These are phyloP conservation scores for Ochlodes sylvanus DNA, from an alignment of 2,888 invertebrate genomes.

Conservation along the genomic window DNA sequence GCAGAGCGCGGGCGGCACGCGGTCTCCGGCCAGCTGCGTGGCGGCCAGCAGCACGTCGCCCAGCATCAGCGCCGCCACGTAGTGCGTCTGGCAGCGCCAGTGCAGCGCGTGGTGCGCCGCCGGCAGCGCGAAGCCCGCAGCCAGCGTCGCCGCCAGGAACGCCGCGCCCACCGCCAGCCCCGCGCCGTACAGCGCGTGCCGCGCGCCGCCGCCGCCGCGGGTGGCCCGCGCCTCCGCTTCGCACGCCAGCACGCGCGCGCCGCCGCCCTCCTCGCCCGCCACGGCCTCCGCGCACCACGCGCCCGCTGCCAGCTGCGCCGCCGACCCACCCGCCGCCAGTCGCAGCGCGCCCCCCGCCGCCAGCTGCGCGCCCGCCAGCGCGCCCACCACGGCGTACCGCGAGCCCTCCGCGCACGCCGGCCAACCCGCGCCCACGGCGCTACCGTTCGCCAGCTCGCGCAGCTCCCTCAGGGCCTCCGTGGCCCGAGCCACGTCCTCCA, in stretches of 20 bases:
- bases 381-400: slow-evolving; percentile 85
- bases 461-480: slow-evolving; percentile 65
- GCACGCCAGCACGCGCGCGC: slow-evolving; percentile 49
- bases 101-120: slow-evolving; percentile 94
- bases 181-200: slow-evolving; percentile 90
- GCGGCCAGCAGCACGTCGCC: slow-evolving; percentile 92
- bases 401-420: slow-evolving; percentile 80
- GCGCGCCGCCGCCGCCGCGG: slow-evolving; percentile 49
- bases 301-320: slow-evolving; percentile 71
- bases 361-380: slow-evolving; percentile 79
- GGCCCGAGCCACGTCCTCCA: slow-evolving; percentile 64
- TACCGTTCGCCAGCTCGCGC: slow-evolving; percentile 59
- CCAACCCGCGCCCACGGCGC: slow-evolving; percentile 78
- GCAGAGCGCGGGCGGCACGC: slow-evolving; percentile 86
- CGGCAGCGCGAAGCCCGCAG: slow-evolving; percentile 91
- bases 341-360: slow-evolving; percentile 82
- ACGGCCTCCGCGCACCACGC: slow-evolving; percentile 84
- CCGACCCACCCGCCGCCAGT: slow-evolving; percentile 65
- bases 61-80: slow-evolving; percentile 92
- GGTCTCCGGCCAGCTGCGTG: slow-evolving; percentile 88
- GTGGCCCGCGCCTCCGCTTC: slow-evolving; percentile 78
- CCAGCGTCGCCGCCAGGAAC: slow-evolving; percentile 92
- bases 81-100: slow-evolving; percentile 95
- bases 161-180: slow-evolving; percentile 92
- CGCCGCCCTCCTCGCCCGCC: slow-evolving; percentile 64